Evolutionary conservation across 1,140 invertebrate species (phyloP).

Genomic region (Aleiodes sp.): DNA sequence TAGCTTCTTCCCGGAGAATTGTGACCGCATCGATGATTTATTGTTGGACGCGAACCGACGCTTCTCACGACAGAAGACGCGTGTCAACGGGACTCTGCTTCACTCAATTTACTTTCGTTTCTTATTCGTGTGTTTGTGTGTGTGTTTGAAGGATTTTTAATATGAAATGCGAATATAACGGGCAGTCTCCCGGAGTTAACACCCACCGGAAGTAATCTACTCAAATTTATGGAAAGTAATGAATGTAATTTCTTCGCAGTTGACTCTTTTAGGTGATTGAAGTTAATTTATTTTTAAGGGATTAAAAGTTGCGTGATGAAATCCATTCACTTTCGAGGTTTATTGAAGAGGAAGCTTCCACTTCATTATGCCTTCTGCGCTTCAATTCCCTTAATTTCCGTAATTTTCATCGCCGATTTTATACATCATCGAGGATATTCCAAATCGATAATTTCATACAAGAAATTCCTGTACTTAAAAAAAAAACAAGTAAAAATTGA

Average conservation of each 20-base stretch:
- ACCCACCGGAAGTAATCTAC: conserved; percentile 16
- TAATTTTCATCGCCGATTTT: too few species aligned
- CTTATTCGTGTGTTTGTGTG: background rate
- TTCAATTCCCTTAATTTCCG: too few species aligned
- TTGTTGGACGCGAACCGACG: conserved; percentile 20
- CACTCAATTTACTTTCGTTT: conserved; percentile 3
- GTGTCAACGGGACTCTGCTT: conserved; percentile 10
- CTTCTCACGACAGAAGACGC: background rate
- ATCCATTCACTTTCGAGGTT: too few species aligned
- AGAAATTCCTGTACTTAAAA: background rate
- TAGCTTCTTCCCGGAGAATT: conserved; percentile 39
- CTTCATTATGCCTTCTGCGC: too few species aligned
- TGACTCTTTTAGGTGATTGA: too few species aligned
- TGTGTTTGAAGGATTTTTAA: background rate
- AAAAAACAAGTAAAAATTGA: background rate
- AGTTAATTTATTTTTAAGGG: background rate
- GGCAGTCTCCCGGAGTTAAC: background rate
- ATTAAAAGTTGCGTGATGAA: too few species aligned
- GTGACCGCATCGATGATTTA: conserved; percentile 47
- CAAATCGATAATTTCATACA: background rate
- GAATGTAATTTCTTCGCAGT: background rate
- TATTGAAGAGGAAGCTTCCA: too few species aligned
- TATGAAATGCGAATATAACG: conserved; percentile 1
- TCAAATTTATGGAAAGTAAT: background rate
- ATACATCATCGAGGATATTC: too few species aligned